phyloP scores from a whole-genome alignment of 2,888 invertebrate genomes.

The Sisyra terminalis region DNA sequence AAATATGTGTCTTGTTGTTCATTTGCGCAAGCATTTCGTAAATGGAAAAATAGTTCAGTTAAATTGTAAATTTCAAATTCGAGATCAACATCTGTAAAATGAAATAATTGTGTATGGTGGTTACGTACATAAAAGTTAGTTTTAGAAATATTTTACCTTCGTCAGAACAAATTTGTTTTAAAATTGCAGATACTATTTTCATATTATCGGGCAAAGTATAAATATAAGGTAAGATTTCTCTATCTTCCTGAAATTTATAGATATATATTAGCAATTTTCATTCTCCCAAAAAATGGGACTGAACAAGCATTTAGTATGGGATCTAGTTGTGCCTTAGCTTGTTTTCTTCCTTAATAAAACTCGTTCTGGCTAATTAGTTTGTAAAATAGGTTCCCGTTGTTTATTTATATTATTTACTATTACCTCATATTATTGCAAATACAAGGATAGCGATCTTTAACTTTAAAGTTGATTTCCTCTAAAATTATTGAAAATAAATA shows the following conservation, averaged over 20 bases:
- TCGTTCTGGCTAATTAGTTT: no score
- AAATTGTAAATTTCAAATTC: slow-evolving; percentile 21
- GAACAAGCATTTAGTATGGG: no score
- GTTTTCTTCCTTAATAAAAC: no score
- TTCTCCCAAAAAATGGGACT: no score
- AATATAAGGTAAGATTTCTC: slow-evolving; percentile 22
- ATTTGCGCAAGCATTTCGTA: slow-evolving; percentile 17
- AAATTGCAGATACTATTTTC: slow-evolving; percentile 20
- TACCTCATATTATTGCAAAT: no score
- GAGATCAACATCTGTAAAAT: slow-evolving; percentile 20
- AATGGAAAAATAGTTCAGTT: slow-evolving; percentile 20
- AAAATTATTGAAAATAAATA: no score
- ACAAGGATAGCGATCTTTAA: no score
- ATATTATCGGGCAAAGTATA: slow-evolving; percentile 23
- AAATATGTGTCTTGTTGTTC: background rate
- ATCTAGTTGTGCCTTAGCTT: no score
- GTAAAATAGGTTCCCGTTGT: no score
- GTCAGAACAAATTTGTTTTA: slow-evolving; percentile 16
- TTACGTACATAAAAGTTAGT: slow-evolving; percentile 14
- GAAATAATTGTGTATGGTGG: slow-evolving; percentile 22
- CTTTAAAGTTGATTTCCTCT: no score
- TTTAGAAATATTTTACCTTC: slow-evolving; percentile 13
- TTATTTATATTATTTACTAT: no score
- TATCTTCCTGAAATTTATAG: slow-evolving; percentile 10
- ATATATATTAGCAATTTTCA: slow-evolving; percentile 1